These are phyloP conservation scores for Ara ararauna DNA, from an alignment of 2,797 vertebrate species.

Conservation along the genomic window DNA sequence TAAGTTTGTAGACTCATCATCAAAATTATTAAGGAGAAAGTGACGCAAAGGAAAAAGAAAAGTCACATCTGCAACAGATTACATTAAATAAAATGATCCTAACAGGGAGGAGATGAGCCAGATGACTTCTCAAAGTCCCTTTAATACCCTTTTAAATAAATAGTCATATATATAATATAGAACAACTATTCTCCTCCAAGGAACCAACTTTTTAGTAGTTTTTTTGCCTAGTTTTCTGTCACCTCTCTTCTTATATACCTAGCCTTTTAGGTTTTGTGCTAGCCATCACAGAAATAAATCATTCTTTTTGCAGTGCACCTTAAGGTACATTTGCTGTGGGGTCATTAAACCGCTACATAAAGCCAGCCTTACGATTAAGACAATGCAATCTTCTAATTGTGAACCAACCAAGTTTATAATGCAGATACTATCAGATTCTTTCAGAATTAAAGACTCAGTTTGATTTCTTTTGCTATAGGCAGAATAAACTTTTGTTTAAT, in stretches of 20 bases:
- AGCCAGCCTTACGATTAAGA: background rate
- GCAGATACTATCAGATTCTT: slow-evolving; percentile 25
- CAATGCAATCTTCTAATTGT: background rate
- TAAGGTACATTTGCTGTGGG: background rate
- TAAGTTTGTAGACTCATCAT: background rate
- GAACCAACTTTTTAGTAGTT: background rate
- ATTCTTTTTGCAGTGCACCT: background rate
- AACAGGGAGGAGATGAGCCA: background rate
- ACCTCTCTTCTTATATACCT: background rate
- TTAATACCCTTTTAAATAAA: background rate
- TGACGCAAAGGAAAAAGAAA: background rate
- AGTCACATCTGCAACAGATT: background rate
- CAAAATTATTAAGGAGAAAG: background rate
- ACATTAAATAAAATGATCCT: background rate
- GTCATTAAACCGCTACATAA: background rate
- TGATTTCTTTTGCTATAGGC: slow-evolving; percentile 59
- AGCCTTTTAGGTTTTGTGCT: background rate
- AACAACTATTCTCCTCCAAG: background rate
- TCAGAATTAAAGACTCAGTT: slow-evolving; percentile 45
- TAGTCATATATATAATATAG: background rate
- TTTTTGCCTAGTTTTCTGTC: background rate
- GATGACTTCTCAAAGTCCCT: background rate
- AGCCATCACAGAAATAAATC: background rate
- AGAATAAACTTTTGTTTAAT: slow-evolving; percentile 33
- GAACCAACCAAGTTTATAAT: background rate